phyloP scores from a whole-genome alignment of 2,888 invertebrate species.

The Notocelia uddmanniana region DNA sequence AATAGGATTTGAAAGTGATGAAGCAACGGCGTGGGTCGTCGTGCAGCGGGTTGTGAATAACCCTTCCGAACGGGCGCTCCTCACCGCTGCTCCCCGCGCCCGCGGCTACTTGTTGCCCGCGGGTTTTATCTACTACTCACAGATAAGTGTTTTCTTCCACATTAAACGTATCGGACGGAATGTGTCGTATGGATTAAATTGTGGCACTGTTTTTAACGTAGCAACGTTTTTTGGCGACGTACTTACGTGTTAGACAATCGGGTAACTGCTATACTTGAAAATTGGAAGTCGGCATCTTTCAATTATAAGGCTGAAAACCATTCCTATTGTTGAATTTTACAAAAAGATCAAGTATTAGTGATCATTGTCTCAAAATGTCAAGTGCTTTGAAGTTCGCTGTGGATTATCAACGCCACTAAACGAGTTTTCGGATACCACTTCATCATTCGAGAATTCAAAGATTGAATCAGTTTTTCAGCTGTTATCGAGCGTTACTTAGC shows the following conservation, averaged over 20 bases:
- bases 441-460: conserved; percentile 9
- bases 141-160: not conserved
- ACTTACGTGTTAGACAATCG: too few relatives aligned
- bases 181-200: not conserved
- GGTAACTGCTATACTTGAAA: too few relatives aligned
- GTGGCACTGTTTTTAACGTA: not conserved
- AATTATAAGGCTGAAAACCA: too few relatives aligned
- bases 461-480: conserved; percentile 12
- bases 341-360: too few relatives aligned
- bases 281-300: too few relatives aligned
- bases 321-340: too few relatives aligned
- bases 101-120: not conserved
- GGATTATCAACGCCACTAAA: not conserved
- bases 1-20: too few relatives aligned
- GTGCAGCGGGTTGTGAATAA: conserved; percentile 18
- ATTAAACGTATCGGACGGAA: not conserved
- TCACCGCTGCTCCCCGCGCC: not conserved
- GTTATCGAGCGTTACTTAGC: conserved; percentile 6
- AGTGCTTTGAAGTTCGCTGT: too few relatives aligned
- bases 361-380: too few relatives aligned
- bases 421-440: not conserved
- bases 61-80: conserved; percentile 9
- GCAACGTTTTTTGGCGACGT: not conserved
- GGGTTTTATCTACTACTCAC: not conserved
- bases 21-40: not conserved